Evolutionary conservation across 1,140 invertebrate species (phyloP).

Genomic region (Caenorhabditis briggsae): DNA sequence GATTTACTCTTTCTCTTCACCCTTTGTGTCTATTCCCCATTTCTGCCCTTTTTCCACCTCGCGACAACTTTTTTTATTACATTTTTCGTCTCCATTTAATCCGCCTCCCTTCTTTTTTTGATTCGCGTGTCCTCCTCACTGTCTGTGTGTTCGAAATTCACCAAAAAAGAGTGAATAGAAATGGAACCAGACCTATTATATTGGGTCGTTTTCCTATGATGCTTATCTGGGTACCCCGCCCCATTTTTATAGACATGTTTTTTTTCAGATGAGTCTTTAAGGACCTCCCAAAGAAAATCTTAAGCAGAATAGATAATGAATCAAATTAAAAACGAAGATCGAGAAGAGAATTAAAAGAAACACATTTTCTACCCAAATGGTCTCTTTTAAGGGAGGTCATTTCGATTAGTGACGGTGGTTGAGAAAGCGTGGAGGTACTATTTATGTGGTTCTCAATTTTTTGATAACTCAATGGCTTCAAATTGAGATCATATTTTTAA

Average conservation of each 20-base stretch:
- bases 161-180: neutral
- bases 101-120: slow-evolving; percentile 22
- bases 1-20: no score
- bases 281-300: no score
- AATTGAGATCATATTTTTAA: no score
- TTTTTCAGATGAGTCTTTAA: neutral
- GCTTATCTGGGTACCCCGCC: neutral
- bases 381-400: slow-evolving; percentile 11
- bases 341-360: slow-evolving; percentile 10
- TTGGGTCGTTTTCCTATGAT: neutral
- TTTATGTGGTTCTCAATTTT: no score
- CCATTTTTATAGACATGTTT: neutral
- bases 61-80: slow-evolving; percentile 33
- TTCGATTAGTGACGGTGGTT: neutral
- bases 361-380: neutral
- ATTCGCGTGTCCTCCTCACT: neutral
- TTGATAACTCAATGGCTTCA: no score
- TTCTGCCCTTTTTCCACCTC: slow-evolving; percentile 14
- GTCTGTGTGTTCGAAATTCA: slow-evolving; percentile 10
- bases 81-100: slow-evolving; percentile 50
- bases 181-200: slow-evolving; percentile 26
- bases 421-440: neutral
- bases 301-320: no score
- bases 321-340: slow-evolving; percentile 16
- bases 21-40: neutral